Evolutionary conservation across 1,140 invertebrate species (phyloP), one percentile per base, ranked within the genome.

Genomic region (Drosophila nebulosa): DNA sequence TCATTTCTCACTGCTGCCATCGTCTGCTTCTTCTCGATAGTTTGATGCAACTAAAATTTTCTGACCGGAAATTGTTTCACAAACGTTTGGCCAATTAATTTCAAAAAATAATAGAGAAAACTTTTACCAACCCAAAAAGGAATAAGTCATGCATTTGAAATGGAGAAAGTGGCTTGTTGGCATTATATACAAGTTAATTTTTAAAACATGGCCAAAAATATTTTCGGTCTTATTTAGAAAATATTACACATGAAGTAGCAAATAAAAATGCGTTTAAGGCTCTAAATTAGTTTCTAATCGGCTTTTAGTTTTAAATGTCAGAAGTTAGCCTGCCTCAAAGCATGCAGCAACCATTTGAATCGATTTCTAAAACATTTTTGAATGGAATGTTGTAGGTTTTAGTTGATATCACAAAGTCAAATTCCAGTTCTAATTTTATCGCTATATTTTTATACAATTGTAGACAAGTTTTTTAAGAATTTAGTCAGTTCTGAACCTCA

Each of bases 51-150:
- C 68, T 83, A 53, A 75, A 67, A 86, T 83, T 83, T 88, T 63
- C 83, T 81, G 83, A 88, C 81, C 81, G 81, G 81, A 86, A 86
- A 86, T 86, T 86, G 81, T 81, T 86, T 88, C 75, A 86, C 81
- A 86, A 81, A 65, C 69, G 75, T 77, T 46, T 81, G 58, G 71
- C 74, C 81, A 86, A 88, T 86, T 86, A 86, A 86, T 88, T 77
- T 76, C 69, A 64, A 64, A 88, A 88, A 78, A 83, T 81, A 78
- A 86, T 78, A 36, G 59, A 78, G 57, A 69, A 63, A 51, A 64
- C 42, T 64, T 61, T 67, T 35, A 42, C 24, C 3, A 0, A 46
- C 14, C n/a, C 24, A 51, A 58, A 46, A 42, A 57, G 30, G 21
- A 7, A 39, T 50, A 16, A 30, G 42, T 53, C 7, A 60, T 39